Conservation (phyloP, 2,113 vertebrate genomes). For the Regulus satrapa region DNA sequence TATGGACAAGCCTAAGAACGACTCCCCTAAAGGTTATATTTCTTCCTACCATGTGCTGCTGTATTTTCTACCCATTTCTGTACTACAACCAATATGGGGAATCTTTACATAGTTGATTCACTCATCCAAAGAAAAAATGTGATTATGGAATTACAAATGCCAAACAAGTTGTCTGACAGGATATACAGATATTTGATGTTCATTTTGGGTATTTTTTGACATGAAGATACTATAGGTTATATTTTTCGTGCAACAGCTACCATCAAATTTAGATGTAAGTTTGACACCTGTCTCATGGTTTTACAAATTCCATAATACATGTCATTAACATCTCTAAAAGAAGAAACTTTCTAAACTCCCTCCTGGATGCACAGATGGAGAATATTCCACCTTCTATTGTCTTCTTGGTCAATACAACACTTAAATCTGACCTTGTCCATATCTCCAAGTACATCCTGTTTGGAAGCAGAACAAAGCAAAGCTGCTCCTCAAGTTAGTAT, state of each 20-base stretch:
- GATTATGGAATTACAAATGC: neutral
- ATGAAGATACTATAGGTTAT: neutral
- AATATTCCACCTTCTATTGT: neutral
- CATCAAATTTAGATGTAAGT: neutral
- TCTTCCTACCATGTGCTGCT: neutral
- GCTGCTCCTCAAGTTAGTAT: neutral
- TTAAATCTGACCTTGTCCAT: neutral
- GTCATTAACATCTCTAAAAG: neutral
- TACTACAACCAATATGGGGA: neutral
- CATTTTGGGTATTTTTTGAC: neutral
- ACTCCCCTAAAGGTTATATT: neutral
- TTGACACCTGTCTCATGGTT: neutral
- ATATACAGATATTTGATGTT: neutral
- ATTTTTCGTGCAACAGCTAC: neutral
- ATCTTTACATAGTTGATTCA: neutral
- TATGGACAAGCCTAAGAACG: neutral
- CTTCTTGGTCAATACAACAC: neutral
- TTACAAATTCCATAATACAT: neutral
- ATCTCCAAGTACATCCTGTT: neutral
- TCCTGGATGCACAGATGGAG: neutral
- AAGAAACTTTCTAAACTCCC: neutral
- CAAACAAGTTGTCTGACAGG: neutral
- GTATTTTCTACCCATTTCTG: neutral
- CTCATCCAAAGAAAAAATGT: neutral
- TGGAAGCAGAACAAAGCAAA: neutral